A percentile compares a stretch with the other conserved stretches of the same genome.
These are phyloP conservation scores for Coregonus sp. DNA, from an alignment of 2,797 vertebrate species.

Conservation along the genomic window DNA sequence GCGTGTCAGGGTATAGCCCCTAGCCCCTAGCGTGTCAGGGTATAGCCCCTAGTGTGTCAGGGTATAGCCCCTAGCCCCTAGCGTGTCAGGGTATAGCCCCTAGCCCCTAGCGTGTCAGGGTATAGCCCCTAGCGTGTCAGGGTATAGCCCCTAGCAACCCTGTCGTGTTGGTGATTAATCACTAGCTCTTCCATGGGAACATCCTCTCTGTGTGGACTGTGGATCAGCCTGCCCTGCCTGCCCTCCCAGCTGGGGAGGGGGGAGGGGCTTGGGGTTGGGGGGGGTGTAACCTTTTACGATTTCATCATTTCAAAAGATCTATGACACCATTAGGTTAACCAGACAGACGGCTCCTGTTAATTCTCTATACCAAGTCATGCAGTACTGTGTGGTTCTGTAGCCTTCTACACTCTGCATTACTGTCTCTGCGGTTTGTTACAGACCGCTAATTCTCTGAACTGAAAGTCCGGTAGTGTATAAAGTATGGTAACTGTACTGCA, in stretches of 20 bases:
- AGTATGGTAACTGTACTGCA: too few relatives aligned
- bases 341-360: conserved; percentile 25
- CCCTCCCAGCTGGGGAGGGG: conserved; percentile 38
- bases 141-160: too few relatives aligned
- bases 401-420: too few relatives aligned
- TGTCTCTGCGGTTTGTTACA: too few relatives aligned
- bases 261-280: neutral
- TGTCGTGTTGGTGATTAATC: conserved; percentile 60
- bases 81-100: too few relatives aligned
- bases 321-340: conserved; percentile 53
- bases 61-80: conserved; percentile 39
- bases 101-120: too few relatives aligned
- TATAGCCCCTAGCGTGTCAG: too few relatives aligned
- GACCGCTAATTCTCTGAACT: neutral
- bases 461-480: neutral
- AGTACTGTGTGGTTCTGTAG: neutral
- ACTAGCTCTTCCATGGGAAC: conserved; percentile 44
- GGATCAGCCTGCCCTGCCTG: conserved; percentile 47
- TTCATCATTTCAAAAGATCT: conserved; percentile 64
- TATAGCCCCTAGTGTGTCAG: conserved; percentile 34
- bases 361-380: conserved; percentile 4
- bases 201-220: conserved; percentile 42
- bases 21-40: too few relatives aligned
- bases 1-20: too few relatives aligned
- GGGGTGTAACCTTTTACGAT: conserved; percentile 47